A percentile compares a stretch with the other conserved stretches of the same genome.
Evolutionary conservation across 2,113 vertebrate species (phyloP).

Genomic region (Oceanodroma tethys): DNA sequence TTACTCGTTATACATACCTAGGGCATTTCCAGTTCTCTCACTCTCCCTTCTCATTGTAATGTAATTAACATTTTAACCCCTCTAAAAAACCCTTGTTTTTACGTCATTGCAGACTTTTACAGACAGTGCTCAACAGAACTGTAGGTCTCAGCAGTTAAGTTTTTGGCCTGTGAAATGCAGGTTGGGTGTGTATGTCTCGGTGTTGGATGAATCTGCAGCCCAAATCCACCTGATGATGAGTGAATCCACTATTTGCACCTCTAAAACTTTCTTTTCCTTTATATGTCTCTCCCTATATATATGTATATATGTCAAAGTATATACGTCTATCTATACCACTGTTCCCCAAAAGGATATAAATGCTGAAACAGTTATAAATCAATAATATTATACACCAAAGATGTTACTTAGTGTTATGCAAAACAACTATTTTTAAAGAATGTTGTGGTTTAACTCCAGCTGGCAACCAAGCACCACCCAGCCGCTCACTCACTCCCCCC

Average conservation of each 20-base stretch:
- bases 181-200: neutral
- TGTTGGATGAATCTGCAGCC: neutral
- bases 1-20: neutral
- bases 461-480: no score
- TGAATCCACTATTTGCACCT: neutral
- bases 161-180: neutral
- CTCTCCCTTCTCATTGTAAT: constrained; percentile 38
- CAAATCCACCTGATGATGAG: neutral
- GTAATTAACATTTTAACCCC: constrained; percentile 47
- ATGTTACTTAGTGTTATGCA: neutral
- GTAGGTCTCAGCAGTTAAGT: neutral
- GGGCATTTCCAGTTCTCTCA: constrained; percentile 22
- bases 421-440: neutral
- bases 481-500: no score
- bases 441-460: no score
- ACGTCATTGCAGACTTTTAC: neutral
- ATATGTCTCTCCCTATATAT: neutral
- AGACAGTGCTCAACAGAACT: neutral
- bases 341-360: neutral
- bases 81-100: constrained; percentile 1
- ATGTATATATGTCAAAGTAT: neutral
- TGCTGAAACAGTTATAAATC: neutral
- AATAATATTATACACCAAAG: neutral
- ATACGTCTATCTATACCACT: neutral
- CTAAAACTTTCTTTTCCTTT: neutral